Conservation (phyloP, 2,113 vertebrate species). For the Oryzias celebensis region DNA sequence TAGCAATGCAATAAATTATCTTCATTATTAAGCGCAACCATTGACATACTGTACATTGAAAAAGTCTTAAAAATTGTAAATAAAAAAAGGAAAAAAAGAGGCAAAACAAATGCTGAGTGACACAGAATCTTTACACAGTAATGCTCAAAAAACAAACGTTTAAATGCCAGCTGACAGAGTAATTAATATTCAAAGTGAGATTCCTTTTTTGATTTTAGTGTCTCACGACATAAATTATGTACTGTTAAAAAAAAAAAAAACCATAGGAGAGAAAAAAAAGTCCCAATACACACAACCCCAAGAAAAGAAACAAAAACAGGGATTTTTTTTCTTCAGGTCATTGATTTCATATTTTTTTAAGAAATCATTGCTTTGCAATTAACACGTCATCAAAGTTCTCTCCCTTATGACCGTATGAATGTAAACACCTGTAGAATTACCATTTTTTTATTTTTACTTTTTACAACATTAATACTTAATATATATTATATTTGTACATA, state of each 20-base stretch:
- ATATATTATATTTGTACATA: slow-evolving; percentile 79
- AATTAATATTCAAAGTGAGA: slow-evolving; percentile 85
- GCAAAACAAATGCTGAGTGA: slow-evolving; percentile 71
- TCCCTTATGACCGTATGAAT: slow-evolving; percentile 90
- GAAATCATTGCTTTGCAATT: slow-evolving; percentile 89
- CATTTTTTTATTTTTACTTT: slow-evolving; percentile 69
- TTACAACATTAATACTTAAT: slow-evolving; percentile 92
- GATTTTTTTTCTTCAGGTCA: slow-evolving; percentile 63
- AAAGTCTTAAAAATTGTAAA: slow-evolving; percentile 87
- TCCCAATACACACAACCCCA: slow-evolving; percentile 83
- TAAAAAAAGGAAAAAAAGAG: slow-evolving; percentile 74
- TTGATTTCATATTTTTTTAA: slow-evolving; percentile 81
- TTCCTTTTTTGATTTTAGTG: slow-evolving; percentile 95
- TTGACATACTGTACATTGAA: slow-evolving; percentile 89
- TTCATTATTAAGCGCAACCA: slow-evolving; percentile 93
- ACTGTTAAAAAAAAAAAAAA: slow-evolving; percentile 82
- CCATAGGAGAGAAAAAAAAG: slow-evolving; percentile 30
- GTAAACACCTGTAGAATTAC: slow-evolving; percentile 91
- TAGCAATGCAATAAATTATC: slow-evolving; percentile 96
- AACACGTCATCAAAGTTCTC: slow-evolving; percentile 81
- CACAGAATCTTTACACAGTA: slow-evolving; percentile 79
- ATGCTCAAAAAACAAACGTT: slow-evolving; percentile 71
- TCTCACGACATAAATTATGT: slow-evolving; percentile 98
- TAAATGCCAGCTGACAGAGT: slow-evolving; percentile 74
- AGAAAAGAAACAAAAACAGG: slow-evolving; percentile 68